Percentiles rank a stretch among this genome's conserved stretches.
Evolutionary conservation across 2,888 invertebrate species (phyloP).

Genomic region (Psylliodes chrysocephalus): DNA sequence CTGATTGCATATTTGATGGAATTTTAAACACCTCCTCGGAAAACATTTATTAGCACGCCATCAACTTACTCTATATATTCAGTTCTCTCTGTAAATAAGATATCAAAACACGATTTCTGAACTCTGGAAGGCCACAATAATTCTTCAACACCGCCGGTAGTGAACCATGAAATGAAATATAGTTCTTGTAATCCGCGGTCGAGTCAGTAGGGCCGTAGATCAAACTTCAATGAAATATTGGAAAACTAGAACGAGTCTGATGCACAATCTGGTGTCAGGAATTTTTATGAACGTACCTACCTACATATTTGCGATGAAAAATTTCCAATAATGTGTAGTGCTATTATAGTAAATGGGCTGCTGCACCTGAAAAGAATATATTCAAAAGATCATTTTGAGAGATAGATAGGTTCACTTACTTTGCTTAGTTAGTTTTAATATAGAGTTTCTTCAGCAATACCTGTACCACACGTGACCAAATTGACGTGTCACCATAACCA

Average conservation of each 20-base stretch:
- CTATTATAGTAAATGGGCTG: not conserved
- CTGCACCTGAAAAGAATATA: not conserved
- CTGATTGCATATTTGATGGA: no score
- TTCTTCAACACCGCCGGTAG: conserved; percentile 11
- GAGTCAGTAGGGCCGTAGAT: conserved; percentile 12
- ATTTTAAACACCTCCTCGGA: conserved; percentile 1
- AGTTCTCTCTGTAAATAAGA: conserved; percentile 1
- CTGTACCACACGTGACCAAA: no score
- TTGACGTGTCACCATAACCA: no score
- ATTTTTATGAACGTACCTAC: not conserved
- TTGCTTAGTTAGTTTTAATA: no score
- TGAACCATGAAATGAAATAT: conserved; percentile 27
- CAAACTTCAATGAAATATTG: conserved; percentile 10
- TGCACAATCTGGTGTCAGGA: not conserved
- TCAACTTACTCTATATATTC: not conserved
- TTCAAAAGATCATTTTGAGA: no score
- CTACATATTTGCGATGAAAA: not conserved
- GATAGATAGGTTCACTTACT: no score
- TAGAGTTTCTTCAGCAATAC: no score
- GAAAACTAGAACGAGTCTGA: not conserved
- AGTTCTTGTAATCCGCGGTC: conserved; percentile 9
- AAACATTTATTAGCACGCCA: not conserved
- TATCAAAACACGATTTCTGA: conserved; percentile 15
- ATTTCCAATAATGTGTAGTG: not conserved
- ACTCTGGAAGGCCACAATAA: conserved; percentile 17